Conservation (phyloP, 2,888 invertebrate species). For the Hirtodrosophila histrioides region DNA sequence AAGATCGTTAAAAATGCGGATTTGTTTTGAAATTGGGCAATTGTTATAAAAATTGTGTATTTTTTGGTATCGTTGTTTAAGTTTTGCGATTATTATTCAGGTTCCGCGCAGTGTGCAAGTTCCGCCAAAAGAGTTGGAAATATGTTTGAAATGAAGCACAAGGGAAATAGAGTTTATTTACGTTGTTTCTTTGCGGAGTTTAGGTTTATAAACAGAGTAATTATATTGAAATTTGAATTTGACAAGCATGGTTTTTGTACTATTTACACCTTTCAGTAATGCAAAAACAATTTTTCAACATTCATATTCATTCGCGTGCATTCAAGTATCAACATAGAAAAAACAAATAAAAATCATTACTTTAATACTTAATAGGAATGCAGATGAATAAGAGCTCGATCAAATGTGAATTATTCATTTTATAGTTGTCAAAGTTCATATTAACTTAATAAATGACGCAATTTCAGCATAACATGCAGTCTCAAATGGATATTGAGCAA, state of each 20-base stretch:
- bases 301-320: slow-evolving; percentile 25
- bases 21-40: slow-evolving; percentile 29
- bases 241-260: slow-evolving; percentile 33
- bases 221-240: slow-evolving; percentile 16
- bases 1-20: slow-evolving; percentile 16
- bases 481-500: neutral
- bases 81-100: slow-evolving; percentile 24
- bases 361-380: neutral
- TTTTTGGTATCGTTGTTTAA: slow-evolving; percentile 3
- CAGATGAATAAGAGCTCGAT: neutral
- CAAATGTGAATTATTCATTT: neutral
- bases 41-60: slow-evolving; percentile 26
- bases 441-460: neutral
- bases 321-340: slow-evolving; percentile 1
- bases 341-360: neutral
- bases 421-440: too few species aligned
- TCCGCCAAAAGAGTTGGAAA: slow-evolving; percentile 65
- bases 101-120: slow-evolving; percentile 64
- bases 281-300: slow-evolving; percentile 11
- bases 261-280: slow-evolving; percentile 5
- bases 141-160: slow-evolving; percentile 65
- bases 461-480: slow-evolving; percentile 19
- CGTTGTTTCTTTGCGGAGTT: slow-evolving; percentile 22
- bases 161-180: slow-evolving; percentile 60
- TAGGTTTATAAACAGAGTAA: slow-evolving; percentile 9